phyloP scores from a whole-genome alignment of 2,113 vertebrate genomes.

The Illadopsis cleaveri region DNA sequence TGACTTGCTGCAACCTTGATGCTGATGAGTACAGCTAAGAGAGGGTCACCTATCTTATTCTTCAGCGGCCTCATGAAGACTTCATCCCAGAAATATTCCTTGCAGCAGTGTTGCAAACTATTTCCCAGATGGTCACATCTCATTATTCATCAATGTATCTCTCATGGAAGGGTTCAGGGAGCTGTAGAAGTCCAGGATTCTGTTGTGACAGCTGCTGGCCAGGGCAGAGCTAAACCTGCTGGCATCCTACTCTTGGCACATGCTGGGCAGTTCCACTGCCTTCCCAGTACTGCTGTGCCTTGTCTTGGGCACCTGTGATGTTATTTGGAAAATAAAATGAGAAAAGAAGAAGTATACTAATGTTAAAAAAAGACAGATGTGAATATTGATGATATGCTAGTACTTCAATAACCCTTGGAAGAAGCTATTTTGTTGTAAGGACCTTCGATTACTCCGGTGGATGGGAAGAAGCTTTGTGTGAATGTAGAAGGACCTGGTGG shows the following conservation, averaged over 20 bases:
- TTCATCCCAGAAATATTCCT: neutral
- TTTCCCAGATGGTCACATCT: neutral
- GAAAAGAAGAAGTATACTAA: neutral
- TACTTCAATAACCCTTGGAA: neutral
- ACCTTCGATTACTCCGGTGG: neutral
- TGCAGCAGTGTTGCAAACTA: neutral
- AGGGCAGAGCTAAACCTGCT: neutral
- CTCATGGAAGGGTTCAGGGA: rapidly evolving
- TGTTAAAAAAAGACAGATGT: neutral
- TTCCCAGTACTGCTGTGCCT: neutral
- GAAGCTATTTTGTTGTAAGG: neutral
- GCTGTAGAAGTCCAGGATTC: neutral
- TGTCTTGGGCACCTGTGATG: neutral
- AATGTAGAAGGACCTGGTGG: neutral
- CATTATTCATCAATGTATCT: neutral
- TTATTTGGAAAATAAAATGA: neutral
- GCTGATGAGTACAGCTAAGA: neutral
- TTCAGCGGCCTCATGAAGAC: rapidly evolving
- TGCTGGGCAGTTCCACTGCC: neutral
- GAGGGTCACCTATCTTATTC: neutral
- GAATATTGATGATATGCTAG: neutral
- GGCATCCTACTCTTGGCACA: neutral
- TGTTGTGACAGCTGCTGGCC: neutral
- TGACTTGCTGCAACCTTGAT: neutral
- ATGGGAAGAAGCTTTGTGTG: neutral